These are phyloP conservation scores for Okapia johnstoni DNA, from an alignment of 2,113 vertebrate genomes.

Conservation along the genomic window DNA sequence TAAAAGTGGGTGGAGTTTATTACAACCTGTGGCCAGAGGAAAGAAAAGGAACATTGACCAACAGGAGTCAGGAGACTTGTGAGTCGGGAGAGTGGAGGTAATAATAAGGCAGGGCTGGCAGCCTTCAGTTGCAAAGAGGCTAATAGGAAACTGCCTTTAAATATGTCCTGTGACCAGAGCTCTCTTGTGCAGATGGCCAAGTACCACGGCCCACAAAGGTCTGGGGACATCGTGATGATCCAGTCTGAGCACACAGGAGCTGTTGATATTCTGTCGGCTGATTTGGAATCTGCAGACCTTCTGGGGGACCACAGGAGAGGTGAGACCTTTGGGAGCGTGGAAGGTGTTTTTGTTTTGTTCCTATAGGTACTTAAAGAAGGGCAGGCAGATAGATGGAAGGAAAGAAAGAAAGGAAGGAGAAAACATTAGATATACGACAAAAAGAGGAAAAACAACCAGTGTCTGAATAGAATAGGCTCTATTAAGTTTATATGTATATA, in stretches of 20 bases:
- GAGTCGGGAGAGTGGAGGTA: not conserved
- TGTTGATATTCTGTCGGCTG: constrained; percentile 81
- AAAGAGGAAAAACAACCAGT: not conserved
- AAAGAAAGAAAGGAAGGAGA: not conserved
- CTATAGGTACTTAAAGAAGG: not conserved
- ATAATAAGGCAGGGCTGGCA: not conserved
- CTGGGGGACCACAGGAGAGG: constrained; percentile 83
- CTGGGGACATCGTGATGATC: constrained; percentile 87
- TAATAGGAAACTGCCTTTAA: not conserved
- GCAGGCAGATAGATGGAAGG: not conserved
- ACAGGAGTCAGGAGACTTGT: not conserved
- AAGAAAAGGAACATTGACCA: not conserved
- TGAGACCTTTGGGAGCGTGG: constrained; percentile 57
- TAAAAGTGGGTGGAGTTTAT: not conserved
- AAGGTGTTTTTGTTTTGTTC: not conserved
- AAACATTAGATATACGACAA: constrained; percentile 52
- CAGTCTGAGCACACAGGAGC: constrained; percentile 85
- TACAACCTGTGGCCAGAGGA: not conserved
- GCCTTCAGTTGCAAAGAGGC: not conserved
- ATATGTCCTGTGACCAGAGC: constrained; percentile 72
- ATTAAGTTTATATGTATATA: not conserved
- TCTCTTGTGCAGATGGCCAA: constrained; percentile 68
- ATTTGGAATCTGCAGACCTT: constrained; percentile 81
- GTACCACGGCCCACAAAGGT: constrained; percentile 77
- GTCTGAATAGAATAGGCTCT: not conserved